Evolutionary conservation across 2,888 invertebrate genomes (phyloP).

Genomic region (Matsumyia berberina): DNA sequence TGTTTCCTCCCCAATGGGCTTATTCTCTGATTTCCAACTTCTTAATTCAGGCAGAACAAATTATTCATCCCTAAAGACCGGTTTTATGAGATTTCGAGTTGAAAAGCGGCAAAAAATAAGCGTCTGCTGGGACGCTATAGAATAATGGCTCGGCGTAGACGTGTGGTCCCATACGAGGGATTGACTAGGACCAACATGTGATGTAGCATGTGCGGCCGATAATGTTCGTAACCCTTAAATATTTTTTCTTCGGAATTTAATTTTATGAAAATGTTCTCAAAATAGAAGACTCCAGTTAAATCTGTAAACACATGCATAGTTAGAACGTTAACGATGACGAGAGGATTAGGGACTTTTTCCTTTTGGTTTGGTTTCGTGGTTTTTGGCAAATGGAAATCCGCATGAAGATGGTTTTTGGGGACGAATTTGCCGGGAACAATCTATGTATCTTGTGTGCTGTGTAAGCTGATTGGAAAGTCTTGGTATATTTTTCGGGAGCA

Average conservation of each 20-base stretch:
- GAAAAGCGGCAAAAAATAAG: not conserved
- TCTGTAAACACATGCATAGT: constrained; percentile 9
- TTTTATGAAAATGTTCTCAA: constrained; percentile 4
- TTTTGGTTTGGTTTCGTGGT: not conserved
- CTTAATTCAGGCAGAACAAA: constrained; percentile 7
- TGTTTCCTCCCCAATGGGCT: not conserved
- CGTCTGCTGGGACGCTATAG: not conserved
- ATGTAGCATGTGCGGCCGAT: constrained; percentile 9
- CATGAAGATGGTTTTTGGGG: not conserved
- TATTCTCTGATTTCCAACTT: constrained; percentile 5
- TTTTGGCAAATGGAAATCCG: not conserved
- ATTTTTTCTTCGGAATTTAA: not conserved
- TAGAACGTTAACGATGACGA: constrained; percentile 12
- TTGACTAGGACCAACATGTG: constrained; percentile 12
- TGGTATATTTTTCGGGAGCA: not conserved
- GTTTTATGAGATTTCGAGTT: constrained; percentile 24
- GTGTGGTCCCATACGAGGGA: constrained; percentile 14
- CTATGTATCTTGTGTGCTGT: constrained; percentile 5
- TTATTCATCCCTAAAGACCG: constrained; percentile 2
- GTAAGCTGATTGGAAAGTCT: constrained; percentile 19
- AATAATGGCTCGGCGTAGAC: constrained; percentile 3
- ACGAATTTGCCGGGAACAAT: not conserved
- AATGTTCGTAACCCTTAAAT: not conserved
- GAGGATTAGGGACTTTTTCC: constrained; percentile 15
- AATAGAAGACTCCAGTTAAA: constrained; percentile 8